Evolutionary conservation across 2,888 invertebrate genomes (phyloP).

Genomic region (Tetragnatha montana): DNA sequence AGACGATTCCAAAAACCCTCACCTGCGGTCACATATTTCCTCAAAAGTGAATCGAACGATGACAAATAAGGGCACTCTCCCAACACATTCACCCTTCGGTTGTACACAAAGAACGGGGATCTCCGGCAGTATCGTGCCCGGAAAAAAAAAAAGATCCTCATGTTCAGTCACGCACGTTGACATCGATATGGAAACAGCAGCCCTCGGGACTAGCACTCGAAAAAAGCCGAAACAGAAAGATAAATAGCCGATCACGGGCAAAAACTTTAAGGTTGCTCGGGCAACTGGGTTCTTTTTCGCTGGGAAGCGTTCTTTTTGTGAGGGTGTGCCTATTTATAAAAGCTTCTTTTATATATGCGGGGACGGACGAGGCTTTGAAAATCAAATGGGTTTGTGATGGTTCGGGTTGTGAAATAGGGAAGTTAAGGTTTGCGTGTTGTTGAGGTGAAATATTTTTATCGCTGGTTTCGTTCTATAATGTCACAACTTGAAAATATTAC

Average conservation of each 20-base stretch:
- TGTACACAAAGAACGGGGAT: neutral
- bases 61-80: neutral
- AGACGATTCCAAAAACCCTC: too few relatives aligned
- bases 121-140: neutral
- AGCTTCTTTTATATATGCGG: neutral
- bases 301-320: neutral
- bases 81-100: neutral
- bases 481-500: too few relatives aligned
- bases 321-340: conserved; percentile 4
- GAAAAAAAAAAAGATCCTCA: neutral
- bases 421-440: too few relatives aligned
- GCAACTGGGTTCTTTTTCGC: neutral
- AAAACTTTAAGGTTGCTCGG: neutral
- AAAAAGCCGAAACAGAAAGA: neutral
- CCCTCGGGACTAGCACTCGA: neutral
- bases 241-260: neutral
- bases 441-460: too few relatives aligned
- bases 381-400: too few relatives aligned
- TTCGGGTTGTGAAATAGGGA: too few relatives aligned
- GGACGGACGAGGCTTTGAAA: too few relatives aligned
- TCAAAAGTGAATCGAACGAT: neutral
- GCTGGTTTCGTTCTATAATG: too few relatives aligned
- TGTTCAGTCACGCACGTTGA: conserved; percentile 5
- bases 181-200: conserved; percentile 5
- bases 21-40: too few relatives aligned